Evolutionary conservation across 2,888 invertebrate species (phyloP).

Genomic region (Tribolium freemani): DNA sequence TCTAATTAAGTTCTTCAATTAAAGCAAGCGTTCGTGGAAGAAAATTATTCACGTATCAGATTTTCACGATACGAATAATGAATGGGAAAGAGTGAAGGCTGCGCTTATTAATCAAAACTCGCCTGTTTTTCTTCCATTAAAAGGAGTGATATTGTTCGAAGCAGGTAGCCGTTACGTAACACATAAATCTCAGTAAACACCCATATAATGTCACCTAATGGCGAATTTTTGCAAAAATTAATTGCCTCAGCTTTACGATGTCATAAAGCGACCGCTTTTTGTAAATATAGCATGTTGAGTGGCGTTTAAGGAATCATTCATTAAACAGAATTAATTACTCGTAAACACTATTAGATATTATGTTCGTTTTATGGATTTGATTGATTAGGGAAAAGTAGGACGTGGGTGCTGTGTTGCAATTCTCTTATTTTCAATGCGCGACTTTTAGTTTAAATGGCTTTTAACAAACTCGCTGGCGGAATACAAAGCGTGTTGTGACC

Average conservation of each 20-base stretch:
- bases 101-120: not conserved
- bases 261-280: slow-evolving; percentile 10
- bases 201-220: not conserved
- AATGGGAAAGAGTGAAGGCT: not conserved
- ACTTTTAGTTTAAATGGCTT: slow-evolving; percentile 9
- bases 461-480: slow-evolving; percentile 15
- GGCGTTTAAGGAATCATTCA: slow-evolving; percentile 23
- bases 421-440: not conserved
- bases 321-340: slow-evolving; percentile 20
- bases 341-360: slow-evolving; percentile 27
- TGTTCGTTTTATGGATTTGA: slow-evolving; percentile 16
- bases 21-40: slow-evolving; percentile 11
- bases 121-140: not conserved
- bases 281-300: slow-evolving; percentile 17
- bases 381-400: slow-evolving; percentile 24
- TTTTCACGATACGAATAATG: not conserved
- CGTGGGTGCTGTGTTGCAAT: slow-evolving; percentile 12
- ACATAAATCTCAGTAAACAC: not conserved
- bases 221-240: slow-evolving; percentile 2
- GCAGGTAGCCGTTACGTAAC: not conserved
- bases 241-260: slow-evolving; percentile 26
- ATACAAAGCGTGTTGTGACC: slow-evolving; percentile 10
- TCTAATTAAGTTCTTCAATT: slow-evolving; percentile 12
- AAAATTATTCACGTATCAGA: slow-evolving; percentile 15
- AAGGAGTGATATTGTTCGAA: not conserved